Evolutionary conservation across 2,113 vertebrate species (phyloP).

Genomic region (Hemicordylus capensis): DNA sequence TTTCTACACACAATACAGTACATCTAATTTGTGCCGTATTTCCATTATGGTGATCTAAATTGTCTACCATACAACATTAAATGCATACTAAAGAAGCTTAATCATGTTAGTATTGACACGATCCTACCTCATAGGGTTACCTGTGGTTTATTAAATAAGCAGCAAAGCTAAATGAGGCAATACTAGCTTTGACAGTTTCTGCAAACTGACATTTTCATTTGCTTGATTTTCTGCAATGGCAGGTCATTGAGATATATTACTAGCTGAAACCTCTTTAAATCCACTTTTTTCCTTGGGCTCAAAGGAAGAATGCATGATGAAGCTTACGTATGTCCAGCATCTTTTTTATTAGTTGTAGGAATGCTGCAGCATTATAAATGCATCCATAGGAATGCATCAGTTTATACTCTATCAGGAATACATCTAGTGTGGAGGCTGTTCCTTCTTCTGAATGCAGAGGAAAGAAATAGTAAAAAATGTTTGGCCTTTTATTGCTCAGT

Average conservation of each 20-base stretch:
- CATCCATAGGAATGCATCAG: too few relatives aligned
- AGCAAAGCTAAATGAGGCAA: constrained; percentile 58
- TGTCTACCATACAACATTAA: constrained; percentile 45
- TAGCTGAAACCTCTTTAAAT: constrained; percentile 71
- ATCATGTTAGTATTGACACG: constrained; percentile 48
- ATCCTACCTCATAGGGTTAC: constrained; percentile 48
- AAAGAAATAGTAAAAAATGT: background rate
- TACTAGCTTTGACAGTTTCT: constrained; percentile 67
- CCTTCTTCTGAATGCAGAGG: background rate
- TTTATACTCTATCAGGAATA: too few relatives aligned
- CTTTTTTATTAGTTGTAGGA: constrained; percentile 5
- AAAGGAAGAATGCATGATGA: constrained; percentile 65
- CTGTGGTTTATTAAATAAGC: constrained; percentile 63
- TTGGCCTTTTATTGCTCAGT: background rate
- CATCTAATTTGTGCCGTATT: constrained; percentile 20
- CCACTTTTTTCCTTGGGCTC: constrained; percentile 46
- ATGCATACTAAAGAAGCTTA: constrained; percentile 36
- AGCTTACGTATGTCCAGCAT: constrained; percentile 40
- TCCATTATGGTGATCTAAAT: constrained; percentile 7
- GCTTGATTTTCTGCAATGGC: constrained; percentile 61
- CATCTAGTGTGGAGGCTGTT: too few relatives aligned
- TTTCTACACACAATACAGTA: background rate
- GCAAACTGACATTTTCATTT: constrained; percentile 69
- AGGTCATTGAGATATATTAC: constrained; percentile 62
- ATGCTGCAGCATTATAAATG: background rate